Base-by-base conservation (phyloP, 2,797 vertebrate genomes). In the Scomberomorus guttatus region DNA sequence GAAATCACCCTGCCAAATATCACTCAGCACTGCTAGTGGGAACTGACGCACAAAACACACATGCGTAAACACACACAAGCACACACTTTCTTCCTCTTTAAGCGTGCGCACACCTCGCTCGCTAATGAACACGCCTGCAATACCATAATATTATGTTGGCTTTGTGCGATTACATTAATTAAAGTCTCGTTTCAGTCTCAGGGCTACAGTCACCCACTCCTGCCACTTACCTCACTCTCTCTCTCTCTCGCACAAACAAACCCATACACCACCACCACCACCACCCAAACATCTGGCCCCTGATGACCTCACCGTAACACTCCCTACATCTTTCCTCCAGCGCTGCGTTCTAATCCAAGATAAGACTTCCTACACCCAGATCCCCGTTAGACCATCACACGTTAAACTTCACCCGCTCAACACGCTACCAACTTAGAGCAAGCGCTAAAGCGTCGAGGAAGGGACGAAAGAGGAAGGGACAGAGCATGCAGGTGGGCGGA, bases 1-100 rank as follows among this genome's bases (percentile, higher is more conserved):
- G 81, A 89, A 93, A 89, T 69, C 80, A 29, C 79, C 77, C 83
- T 92, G 94, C 95, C 94, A 95, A 93, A 90, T 93, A 93, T 94
- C 94, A 94, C 89, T 95, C 92, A 92, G 91, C 93, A 75, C 87
- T 83, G 78, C 87, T 69, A 77, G 86, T 86, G 87, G 87, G 80
- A 89, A 64, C 76, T 51, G 44, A 78, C 50, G 42, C 82, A 79
- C 83, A 79, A 72, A 77, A 83, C 81, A 83, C 86, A 90, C 81
- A 83, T 32, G 62, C 69, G 68, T 37, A 87, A 82, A 82, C 75
- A 86, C 75, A 79, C 67, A 87, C 70, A 72, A 37, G 68, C 42
- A 17, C 60, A 63, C 65, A 68, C 67, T 84, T 86, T 73, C 56
- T 70, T 78, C 77, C 46, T 60, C 69, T 63, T 66, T 72, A 62